These are phyloP conservation scores for Drosophila kokeensis DNA, from an alignment of 2,888 invertebrate genomes.

Conservation along the genomic window DNA sequence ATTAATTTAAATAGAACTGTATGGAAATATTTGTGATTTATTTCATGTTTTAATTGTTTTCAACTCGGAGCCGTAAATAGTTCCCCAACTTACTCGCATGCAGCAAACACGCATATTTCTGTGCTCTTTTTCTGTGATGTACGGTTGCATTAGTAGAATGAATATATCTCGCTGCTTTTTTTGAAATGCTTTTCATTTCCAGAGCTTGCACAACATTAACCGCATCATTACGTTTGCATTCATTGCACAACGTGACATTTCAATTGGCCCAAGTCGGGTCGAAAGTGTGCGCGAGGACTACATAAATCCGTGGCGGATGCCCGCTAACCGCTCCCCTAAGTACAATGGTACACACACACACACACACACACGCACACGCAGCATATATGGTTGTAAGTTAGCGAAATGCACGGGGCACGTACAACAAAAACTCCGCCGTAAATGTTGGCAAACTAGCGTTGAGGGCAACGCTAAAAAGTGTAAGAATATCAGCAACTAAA, in stretches of 20 bases:
- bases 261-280: slow-evolving; percentile 71
- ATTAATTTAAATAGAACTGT: background rate
- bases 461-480: slow-evolving; percentile 66
- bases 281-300: slow-evolving; percentile 62
- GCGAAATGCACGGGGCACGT: slow-evolving; percentile 54
- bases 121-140: background rate
- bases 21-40: background rate
- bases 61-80: background rate
- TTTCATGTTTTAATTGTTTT: background rate
- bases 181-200: slow-evolving; percentile 10
- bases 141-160: background rate
- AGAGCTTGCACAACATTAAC: slow-evolving; percentile 57
- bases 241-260: slow-evolving; percentile 78
- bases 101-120: background rate
- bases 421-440: slow-evolving; percentile 54
- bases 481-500: slow-evolving; percentile 75
- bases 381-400: slow-evolving; percentile 40
- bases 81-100: background rate
- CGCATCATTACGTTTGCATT: slow-evolving; percentile 78
- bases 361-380: slow-evolving; percentile 2
- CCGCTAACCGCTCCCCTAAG: slow-evolving; percentile 43
- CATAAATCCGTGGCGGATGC: slow-evolving; percentile 63
- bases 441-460: slow-evolving; percentile 68
- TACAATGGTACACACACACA: slow-evolving; percentile 24
- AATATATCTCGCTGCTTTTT: background rate